Evolutionary conservation across 2,888 invertebrate species (phyloP).

Genomic region (Ormyrus nitidulus): DNA sequence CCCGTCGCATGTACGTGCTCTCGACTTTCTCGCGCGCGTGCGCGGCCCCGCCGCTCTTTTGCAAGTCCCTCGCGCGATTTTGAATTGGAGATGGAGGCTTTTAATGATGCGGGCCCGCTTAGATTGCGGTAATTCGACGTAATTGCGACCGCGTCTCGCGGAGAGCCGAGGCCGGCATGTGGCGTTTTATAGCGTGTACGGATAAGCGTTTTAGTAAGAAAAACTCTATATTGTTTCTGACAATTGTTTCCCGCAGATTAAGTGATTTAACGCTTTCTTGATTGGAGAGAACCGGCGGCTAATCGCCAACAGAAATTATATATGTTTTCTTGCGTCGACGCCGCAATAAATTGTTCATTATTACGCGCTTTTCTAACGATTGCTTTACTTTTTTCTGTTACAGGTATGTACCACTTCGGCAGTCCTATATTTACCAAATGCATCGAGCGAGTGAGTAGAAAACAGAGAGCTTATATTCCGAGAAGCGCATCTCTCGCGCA

Average conservation of each 20-base stretch:
- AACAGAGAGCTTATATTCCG: neutral
- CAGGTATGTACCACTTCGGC: constrained; percentile 48
- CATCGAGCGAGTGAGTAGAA: neutral
- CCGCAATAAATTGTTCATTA: too few species aligned
- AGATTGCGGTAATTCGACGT: constrained; percentile 21
- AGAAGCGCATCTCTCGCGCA: too few species aligned
- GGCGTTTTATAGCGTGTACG: too few species aligned
- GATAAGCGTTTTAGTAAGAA: neutral
- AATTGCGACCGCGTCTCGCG: neutral
- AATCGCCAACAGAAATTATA: too few species aligned
- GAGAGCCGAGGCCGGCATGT: too few species aligned
- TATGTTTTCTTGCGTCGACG: too few species aligned
- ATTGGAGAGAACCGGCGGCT: too few species aligned
- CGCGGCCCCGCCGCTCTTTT: neutral
- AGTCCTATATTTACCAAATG: neutral
- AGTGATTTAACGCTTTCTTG: too few species aligned
- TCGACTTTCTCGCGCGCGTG: constrained; percentile 20
- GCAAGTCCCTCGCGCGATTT: constrained; percentile 13
- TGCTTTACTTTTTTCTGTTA: constrained; percentile 36
- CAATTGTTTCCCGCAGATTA: neutral
- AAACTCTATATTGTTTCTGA: neutral
- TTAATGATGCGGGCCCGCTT: constrained; percentile 21
- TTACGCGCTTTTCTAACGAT: neutral
- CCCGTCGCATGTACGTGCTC: constrained; percentile 11
- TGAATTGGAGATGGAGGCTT: constrained; percentile 23